These are phyloP conservation scores for Barypeithes pellucidus DNA, from an alignment of 2,888 invertebrate genomes.

Conservation along the genomic window DNA sequence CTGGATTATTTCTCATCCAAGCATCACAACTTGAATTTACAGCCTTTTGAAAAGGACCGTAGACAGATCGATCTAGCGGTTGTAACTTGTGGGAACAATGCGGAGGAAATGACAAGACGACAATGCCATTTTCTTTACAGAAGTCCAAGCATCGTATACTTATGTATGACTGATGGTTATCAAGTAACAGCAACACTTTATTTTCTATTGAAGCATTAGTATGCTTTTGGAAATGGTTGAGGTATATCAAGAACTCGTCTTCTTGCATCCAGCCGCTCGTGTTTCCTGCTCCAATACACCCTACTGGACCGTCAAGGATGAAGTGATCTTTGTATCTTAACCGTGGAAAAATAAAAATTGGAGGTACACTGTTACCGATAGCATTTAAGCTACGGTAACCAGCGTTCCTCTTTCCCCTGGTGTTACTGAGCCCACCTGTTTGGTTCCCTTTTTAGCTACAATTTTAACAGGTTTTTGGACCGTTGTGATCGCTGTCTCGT, in stretches of 20 bases:
- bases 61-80: constrained; percentile 55
- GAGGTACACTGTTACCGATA: constrained; percentile 58
- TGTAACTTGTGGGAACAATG: too few relatives aligned
- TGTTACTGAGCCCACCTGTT: constrained; percentile 65
- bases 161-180: constrained; percentile 52
- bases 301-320: constrained; percentile 38
- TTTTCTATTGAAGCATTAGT: constrained; percentile 42
- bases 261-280: constrained; percentile 59
- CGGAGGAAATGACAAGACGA: constrained; percentile 41
- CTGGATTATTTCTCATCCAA: constrained; percentile 55
- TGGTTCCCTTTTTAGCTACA: constrained; percentile 63
- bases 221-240: constrained; percentile 55
- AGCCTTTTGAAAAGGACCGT: constrained; percentile 53
- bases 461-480: constrained; percentile 64
- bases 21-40: constrained; percentile 47
- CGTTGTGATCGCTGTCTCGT: too few relatives aligned
- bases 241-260: constrained; percentile 46
- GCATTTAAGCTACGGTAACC: constrained; percentile 44
- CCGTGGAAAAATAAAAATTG: constrained; percentile 64
- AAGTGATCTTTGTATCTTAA: constrained; percentile 56
- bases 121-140: constrained; percentile 40
- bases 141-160: constrained; percentile 29
- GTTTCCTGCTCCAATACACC: constrained; percentile 54
- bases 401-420: constrained; percentile 64
- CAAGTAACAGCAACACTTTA: constrained; percentile 52